Evolutionary conservation across 2,113 vertebrate genomes (phyloP), one percentile per base, ranked within the genome.

Genomic region (Albula goreensis): DNA sequence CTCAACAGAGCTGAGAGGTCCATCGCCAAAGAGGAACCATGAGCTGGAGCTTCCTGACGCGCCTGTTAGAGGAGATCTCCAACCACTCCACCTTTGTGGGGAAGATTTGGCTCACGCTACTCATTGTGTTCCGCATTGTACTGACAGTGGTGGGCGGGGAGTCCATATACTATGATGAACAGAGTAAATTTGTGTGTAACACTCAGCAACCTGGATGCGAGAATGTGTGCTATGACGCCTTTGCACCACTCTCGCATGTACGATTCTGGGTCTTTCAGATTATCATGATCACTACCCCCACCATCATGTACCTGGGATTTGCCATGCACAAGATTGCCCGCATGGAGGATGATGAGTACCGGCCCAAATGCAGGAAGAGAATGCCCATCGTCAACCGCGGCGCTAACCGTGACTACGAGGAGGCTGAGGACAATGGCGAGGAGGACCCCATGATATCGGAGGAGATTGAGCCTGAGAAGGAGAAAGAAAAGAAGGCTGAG

Each of bases 191-290:
- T 0, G 91, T 96, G 1, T 98, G 97, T 88, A 98, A 98, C 94
- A 98, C 97, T 0, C 93, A 94, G 66, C 97, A 98, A 90, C 97
- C 97, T 0, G 97, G 97, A 0, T 97, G 97, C 0, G 97, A 97
- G 92, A 98, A 98, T 0, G 97, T 98, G 25, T 98, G 97, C 93
- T 97, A 98, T 0, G 96, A 98, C 0, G 94, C 94, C 0, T 97
- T 97, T 0, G 97, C 97, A 0, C 97, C 97, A 0, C 95, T 97
- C 82, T 97, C 97, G 0, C 97, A 98, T 0, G 94, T 97, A 19
- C 93, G 97, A 25, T 98, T 97, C 93, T 98, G 97, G 97, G 93
- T 97, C 90, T 98, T 98, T 89, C 97, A 98, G 93, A 96, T 97
- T 74, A 97, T 98, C 89, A 86, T 96, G 92, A 96, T 97, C 89